Conservation (phyloP, 2,888 invertebrate genomes). For the Hirtodrosophila alboralis region DNA sequence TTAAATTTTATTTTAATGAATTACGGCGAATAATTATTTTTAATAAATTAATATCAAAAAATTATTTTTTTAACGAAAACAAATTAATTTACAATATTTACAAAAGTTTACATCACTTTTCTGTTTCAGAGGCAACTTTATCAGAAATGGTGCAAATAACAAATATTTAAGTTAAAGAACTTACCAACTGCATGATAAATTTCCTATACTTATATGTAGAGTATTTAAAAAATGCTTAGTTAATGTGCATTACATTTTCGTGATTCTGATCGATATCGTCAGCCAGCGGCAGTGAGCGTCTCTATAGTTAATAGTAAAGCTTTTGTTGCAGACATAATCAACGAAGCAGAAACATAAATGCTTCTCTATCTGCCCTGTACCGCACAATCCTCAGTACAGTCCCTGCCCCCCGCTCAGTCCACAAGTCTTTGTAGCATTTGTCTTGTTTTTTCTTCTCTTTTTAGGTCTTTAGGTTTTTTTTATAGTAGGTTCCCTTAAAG, state of each 20-base stretch:
- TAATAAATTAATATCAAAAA: no score
- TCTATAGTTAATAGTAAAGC: constrained; percentile 74
- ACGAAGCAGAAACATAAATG: constrained; percentile 66
- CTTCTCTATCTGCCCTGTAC: constrained; percentile 30
- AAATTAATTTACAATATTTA: no score
- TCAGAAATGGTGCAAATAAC: no score
- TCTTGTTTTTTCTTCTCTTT: constrained; percentile 8
- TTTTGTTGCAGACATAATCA: constrained; percentile 77
- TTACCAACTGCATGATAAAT: constrained; percentile 1
- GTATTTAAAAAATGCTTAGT: constrained; percentile 65
- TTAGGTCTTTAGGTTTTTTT: not conserved
- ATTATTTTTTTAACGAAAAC: no score
- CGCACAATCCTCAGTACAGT: not conserved
- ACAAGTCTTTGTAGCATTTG: not conserved
- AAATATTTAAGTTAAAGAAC: not conserved
- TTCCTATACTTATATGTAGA: constrained; percentile 6
- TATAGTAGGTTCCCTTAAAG: no score
- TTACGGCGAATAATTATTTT: no score
- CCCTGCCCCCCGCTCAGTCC: not conserved
- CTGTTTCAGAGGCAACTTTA: no score
- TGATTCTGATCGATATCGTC: constrained; percentile 76
- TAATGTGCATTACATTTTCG: constrained; percentile 77
- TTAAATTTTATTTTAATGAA: no score
- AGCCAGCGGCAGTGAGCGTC: constrained; percentile 45
- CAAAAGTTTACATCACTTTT: no score